Evolutionary conservation across 2,113 vertebrate genomes (phyloP).

Genomic region (Pelecanus crispus): DNA sequence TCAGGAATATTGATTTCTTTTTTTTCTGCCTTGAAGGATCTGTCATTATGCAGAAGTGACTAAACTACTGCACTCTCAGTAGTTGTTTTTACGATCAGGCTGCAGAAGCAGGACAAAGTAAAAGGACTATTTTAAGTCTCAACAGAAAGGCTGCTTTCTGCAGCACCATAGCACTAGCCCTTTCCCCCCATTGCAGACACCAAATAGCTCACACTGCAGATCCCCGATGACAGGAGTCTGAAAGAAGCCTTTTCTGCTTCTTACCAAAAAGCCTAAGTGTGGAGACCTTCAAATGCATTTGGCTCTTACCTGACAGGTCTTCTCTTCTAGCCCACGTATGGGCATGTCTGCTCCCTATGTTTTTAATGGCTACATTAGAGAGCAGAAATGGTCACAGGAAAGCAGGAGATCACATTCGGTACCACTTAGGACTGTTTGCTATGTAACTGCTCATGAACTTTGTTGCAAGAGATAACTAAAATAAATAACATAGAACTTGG

Average conservation of each 20-base stretch:
- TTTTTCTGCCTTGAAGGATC: not conserved
- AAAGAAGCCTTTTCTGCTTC: not conserved
- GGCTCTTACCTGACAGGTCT: not conserved
- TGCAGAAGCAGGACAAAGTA: not conserved
- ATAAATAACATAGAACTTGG: not conserved
- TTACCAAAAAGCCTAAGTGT: not conserved
- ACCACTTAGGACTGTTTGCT: not conserved
- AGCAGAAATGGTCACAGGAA: not conserved
- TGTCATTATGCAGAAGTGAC: not conserved
- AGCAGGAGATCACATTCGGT: not conserved
- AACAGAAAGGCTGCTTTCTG: not conserved
- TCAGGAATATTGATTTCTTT: not conserved
- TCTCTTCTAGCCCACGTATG: not conserved
- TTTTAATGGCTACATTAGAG: not conserved
- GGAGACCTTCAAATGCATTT: not conserved
- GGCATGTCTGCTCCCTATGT: fast-evolving
- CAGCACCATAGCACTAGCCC: not conserved
- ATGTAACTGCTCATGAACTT: not conserved
- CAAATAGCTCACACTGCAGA: not conserved
- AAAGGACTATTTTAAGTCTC: not conserved
- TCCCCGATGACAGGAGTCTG: fast-evolving
- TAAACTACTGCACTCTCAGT: not conserved
- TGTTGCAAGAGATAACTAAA: not conserved
- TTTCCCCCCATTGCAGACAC: not conserved
- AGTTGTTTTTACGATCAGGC: not conserved